These are phyloP conservation scores for Antheraea assamensis DNA, from an alignment of 2,888 invertebrate genomes.

Conservation along the genomic window DNA sequence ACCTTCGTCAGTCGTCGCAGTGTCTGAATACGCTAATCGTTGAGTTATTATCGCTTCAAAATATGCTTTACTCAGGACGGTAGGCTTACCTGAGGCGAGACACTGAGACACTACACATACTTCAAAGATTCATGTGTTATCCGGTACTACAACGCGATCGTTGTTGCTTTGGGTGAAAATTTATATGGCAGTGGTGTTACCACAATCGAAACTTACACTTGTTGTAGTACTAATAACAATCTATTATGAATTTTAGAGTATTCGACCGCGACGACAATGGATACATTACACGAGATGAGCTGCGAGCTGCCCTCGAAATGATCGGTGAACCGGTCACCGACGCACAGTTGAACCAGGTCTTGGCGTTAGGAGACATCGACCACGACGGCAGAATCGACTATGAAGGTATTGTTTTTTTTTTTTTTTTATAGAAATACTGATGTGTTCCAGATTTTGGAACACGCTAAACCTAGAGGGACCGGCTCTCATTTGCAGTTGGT, in stretches of 20 bases:
- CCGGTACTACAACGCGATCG: neutral
- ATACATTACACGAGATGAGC: slow-evolving; percentile 91
- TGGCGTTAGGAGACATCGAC: slow-evolving; percentile 89
- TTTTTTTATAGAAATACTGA: too few relatives aligned
- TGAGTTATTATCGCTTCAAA: too few relatives aligned
- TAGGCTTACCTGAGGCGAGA: too few relatives aligned
- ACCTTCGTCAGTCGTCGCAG: too few relatives aligned
- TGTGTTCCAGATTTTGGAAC: too few relatives aligned
- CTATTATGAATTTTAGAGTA: slow-evolving; percentile 76
- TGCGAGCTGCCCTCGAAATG: slow-evolving; percentile 90
- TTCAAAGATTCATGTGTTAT: neutral
- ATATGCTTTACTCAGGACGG: too few relatives aligned
- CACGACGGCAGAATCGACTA: slow-evolving; percentile 91
- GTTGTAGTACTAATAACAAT: neutral
- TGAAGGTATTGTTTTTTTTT: slow-evolving; percentile 83
- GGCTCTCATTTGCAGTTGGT: too few relatives aligned
- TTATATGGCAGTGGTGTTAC: neutral
- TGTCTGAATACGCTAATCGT: too few relatives aligned
- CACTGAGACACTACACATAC: too few relatives aligned
- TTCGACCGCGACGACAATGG: slow-evolving; percentile 96
- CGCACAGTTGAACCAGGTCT: slow-evolving; percentile 87
- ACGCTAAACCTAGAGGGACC: too few relatives aligned
- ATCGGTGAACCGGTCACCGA: slow-evolving; percentile 90
- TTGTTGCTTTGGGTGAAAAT: neutral
- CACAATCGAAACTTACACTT: neutral